Conservation (phyloP, 2,888 invertebrate genomes). For the Folsomia manolachei region DNA sequence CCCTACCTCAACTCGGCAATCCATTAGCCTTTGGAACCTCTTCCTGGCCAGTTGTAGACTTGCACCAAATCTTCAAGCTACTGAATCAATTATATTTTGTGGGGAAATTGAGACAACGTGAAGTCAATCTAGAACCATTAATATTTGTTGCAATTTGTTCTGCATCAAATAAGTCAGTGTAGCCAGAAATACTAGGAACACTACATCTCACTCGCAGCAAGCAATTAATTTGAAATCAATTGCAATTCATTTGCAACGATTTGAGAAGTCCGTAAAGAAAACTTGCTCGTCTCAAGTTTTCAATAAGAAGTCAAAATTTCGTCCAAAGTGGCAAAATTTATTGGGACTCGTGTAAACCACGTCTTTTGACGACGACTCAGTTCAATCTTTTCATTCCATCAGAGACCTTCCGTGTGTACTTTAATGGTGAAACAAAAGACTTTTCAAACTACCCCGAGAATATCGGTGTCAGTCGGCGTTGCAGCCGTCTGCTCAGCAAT, state of each 20-base stretch:
- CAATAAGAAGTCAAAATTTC: background rate
- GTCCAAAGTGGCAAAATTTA: background rate
- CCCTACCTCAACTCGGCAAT: background rate
- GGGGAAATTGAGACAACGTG: background rate
- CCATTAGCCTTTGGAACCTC: background rate
- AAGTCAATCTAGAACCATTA: no score
- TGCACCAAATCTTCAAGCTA: background rate
- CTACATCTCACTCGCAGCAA: no score
- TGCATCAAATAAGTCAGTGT: no score
- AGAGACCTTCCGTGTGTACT: slow-evolving; percentile 5
- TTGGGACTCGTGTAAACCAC: background rate
- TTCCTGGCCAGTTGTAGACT: background rate
- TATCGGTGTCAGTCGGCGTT: slow-evolving; percentile 37
- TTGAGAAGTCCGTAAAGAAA: no score
- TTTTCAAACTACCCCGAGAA: slow-evolving; percentile 33
- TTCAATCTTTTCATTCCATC: background rate
- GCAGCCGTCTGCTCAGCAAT: slow-evolving; percentile 30
- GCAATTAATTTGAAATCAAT: no score
- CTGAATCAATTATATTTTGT: background rate
- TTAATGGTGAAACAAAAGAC: slow-evolving; percentile 45
- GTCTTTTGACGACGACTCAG: background rate
- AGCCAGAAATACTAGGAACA: no score
- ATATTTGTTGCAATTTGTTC: no score
- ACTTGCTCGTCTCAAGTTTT: no score
- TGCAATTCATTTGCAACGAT: no score